Base-by-base conservation (phyloP, 92 coral and sea anemone genomes). In the Zoanthus sociatus region DNA sequence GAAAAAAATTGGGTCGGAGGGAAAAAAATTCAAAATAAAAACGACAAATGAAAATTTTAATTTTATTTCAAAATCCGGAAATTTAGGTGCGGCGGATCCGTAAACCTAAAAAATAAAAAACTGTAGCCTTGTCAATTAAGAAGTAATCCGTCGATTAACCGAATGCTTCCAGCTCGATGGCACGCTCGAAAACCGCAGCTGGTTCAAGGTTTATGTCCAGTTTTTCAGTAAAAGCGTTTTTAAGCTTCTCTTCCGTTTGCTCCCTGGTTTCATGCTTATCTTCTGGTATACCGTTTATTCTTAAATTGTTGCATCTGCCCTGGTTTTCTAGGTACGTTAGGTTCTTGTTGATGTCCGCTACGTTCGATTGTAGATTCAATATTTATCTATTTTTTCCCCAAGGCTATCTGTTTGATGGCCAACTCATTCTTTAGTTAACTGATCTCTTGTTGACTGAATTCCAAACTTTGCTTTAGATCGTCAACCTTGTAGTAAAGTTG, bases 271-370 rank as follows among this genome's bases (percentile, higher is more conserved):
- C 75, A 33, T 33, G 6, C 15, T 30, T 33, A 70, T 26, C 21
- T 70, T 70, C 75, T 33, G 1, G 33, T 70, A 70, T 70, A 9
- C 75, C 75, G 26, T 70, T 70, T 33, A 70, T 17, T 70, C 75
- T 70, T 33, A 70, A 33, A 33, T 26, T 70, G 37, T 17, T 70
- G 5, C 75, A 42, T 15, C 75, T 26, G 26, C 75, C 1, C 46
- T 70, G 75, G 37, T 20, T 70, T 15, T 70, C 37, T 3, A 21
- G 75, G 21, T 70, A 70, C 2, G 75, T 20, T 14, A 21, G 46
- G 37, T 70, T 8, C 21, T 30, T 26, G 3, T 17, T 70, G 16
- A 61, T 61, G 10, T 61, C n/a, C 16, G 68, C 10, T 9, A 0
- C 21, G 17, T 61, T 61, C 68, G 68, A 9, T 61, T 61, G 15